A percentile compares a stretch with the other conserved stretches of the same genome.
phyloP scores from a whole-genome alignment of 2,888 invertebrate genomes.

The Quadroppia sp. region DNA sequence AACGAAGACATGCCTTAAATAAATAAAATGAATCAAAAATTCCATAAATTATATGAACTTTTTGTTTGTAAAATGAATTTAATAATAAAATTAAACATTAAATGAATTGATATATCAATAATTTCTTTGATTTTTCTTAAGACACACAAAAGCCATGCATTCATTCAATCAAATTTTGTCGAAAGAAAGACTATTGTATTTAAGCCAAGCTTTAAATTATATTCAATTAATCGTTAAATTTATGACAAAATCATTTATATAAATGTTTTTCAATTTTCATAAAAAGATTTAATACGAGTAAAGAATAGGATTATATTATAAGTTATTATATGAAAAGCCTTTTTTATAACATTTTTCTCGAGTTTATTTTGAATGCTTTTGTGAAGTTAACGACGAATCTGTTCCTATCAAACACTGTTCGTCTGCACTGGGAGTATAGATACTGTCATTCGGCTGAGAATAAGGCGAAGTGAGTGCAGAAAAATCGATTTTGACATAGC shows the following conservation, averaged over 20 bases:
- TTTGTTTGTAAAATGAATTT: background rate
- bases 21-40: background rate
- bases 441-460: background rate
- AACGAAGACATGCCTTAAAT: background rate
- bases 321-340: background rate
- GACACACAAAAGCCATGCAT: background rate
- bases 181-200: background rate
- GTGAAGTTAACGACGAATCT: slow-evolving; percentile 5
- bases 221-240: slow-evolving; percentile 9
- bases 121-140: background rate
- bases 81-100: background rate
- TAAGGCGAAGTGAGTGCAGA: background rate
- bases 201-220: background rate
- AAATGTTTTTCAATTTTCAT: slow-evolving; percentile 3
- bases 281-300: background rate
- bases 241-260: background rate
- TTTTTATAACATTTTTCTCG: background rate
- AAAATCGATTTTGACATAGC: slow-evolving; percentile 32
- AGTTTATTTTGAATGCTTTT: slow-evolving; percentile 9
- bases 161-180: background rate
- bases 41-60: background rate
- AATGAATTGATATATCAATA: slow-evolving; percentile 2
- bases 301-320: background rate
- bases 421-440: background rate
- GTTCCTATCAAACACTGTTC: background rate